Evolutionary conservation across 2,888 invertebrate genomes (phyloP).

Genomic region (Ennomos fuscantarius): DNA sequence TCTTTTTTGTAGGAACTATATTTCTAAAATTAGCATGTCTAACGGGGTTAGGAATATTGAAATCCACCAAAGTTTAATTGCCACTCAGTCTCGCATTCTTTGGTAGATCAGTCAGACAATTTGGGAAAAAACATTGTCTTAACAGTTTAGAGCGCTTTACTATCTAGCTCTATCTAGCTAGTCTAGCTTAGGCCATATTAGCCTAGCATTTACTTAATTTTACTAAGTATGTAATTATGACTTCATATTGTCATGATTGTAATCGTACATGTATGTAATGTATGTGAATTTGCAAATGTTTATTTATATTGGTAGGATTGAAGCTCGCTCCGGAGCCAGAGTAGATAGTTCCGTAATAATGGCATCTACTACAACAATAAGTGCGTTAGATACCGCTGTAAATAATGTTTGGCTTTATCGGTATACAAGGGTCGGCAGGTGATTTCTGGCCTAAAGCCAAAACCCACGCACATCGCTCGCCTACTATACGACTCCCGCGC

Average conservation of each 20-base stretch:
- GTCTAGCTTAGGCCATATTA: too few relatives aligned
- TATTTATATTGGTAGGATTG: conserved; percentile 39
- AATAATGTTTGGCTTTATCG: conserved; percentile 78
- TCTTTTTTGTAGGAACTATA: conserved; percentile 36
- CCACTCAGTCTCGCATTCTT: conserved; percentile 8
- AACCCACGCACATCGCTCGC: conserved; percentile 70
- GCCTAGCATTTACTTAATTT: too few relatives aligned
- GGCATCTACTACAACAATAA: conserved; percentile 59
- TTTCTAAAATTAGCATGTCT: conserved; percentile 35
- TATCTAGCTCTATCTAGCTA: too few relatives aligned
- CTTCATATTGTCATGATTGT: too few relatives aligned
- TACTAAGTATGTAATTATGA: too few relatives aligned
- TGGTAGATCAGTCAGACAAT: conserved; percentile 8
- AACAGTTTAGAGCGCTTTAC: not conserved
- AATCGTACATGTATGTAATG: conserved; percentile 2
- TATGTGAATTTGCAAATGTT: conserved; percentile 35
- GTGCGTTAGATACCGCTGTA: conserved; percentile 67
- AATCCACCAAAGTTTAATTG: conserved; percentile 28
- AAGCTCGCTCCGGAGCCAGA: conserved; percentile 30
- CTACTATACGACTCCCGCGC: conserved; percentile 46
- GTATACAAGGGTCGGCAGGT: conserved; percentile 80
- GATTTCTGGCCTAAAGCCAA: conserved; percentile 74
- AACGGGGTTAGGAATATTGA: conserved; percentile 33
- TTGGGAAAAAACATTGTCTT: conserved; percentile 12
- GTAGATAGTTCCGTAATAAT: conserved; percentile 48